A percentile compares a stretch with the other conserved stretches of the same genome.
Evolutionary conservation across 2,888 invertebrate genomes (phyloP).

Genomic region (Gonocerus acuteangulatus): DNA sequence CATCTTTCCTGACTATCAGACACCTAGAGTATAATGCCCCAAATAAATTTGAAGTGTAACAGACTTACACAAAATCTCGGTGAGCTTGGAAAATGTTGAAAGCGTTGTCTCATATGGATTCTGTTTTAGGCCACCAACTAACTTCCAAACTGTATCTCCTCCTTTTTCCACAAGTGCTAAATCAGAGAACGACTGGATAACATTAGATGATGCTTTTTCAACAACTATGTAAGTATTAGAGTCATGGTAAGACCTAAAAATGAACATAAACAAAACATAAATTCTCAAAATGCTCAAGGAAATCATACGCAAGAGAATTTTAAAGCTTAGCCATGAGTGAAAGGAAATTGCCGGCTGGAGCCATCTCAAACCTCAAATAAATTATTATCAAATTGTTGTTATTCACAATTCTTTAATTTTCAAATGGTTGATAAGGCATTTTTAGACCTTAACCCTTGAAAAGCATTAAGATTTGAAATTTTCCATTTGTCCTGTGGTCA

Average conservation of each 20-base stretch:
- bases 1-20: too few species aligned
- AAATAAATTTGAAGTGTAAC: too few species aligned
- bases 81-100: slow-evolving; percentile 79
- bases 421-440: too few species aligned
- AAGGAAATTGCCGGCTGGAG: too few species aligned
- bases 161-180: slow-evolving; percentile 70
- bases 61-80: slow-evolving; percentile 63
- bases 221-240: slow-evolving; percentile 63
- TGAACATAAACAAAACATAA: neutral
- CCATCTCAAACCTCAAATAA: too few species aligned
- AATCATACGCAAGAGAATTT: neutral
- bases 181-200: slow-evolving; percentile 78
- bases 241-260: slow-evolving; percentile 59
- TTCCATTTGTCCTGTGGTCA: too few species aligned
- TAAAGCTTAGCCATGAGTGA: too few species aligned
- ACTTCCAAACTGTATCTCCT: slow-evolving; percentile 59
- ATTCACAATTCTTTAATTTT: too few species aligned
- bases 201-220: slow-evolving; percentile 46
- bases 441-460: too few species aligned
- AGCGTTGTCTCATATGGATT: slow-evolving; percentile 76
- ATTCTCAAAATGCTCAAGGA: neutral
- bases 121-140: slow-evolving; percentile 52
- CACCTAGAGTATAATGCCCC: too few species aligned
- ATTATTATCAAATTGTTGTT: too few species aligned
- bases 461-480: too few species aligned